Conservation (phyloP, 2,113 vertebrate genomes). For the Octodon degus region DNA sequence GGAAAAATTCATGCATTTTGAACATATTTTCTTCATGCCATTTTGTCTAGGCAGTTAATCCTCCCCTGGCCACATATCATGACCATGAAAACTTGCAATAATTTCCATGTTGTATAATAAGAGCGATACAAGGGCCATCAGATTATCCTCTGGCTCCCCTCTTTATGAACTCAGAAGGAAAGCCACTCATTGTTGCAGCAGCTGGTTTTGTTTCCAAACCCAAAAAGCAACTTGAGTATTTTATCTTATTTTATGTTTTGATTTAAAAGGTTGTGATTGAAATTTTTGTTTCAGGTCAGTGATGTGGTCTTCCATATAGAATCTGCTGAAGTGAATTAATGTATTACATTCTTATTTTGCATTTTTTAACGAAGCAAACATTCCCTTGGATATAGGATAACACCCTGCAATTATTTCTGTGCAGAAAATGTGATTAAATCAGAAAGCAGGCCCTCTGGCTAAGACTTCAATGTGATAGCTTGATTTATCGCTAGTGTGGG, state of each 20-base stretch:
- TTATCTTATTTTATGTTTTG: slow-evolving; percentile 74
- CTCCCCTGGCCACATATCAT: slow-evolving; percentile 57
- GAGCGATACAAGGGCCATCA: slow-evolving; percentile 68
- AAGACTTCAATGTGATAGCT: background rate
- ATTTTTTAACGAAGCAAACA: slow-evolving; percentile 18
- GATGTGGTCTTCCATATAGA: slow-evolving; percentile 23
- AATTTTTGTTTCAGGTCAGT: slow-evolving; percentile 53
- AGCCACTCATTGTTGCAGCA: slow-evolving; percentile 73
- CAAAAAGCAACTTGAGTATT: slow-evolving; percentile 73
- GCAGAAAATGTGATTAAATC: slow-evolving; percentile 25
- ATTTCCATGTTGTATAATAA: slow-evolving; percentile 76
- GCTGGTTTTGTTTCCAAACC: slow-evolving; percentile 82
- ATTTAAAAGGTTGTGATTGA: slow-evolving; percentile 64
- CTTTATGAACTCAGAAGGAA: slow-evolving; percentile 75
- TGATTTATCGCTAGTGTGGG: slow-evolving; percentile 14
- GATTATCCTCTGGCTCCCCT: slow-evolving; percentile 73
- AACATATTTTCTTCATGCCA: slow-evolving; percentile 62
- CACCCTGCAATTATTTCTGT: slow-evolving; percentile 33
- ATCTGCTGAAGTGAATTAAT: slow-evolving; percentile 31
- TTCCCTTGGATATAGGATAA: background rate
- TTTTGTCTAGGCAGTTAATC: slow-evolving; percentile 76
- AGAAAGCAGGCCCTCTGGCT: slow-evolving; percentile 12
- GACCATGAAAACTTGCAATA: slow-evolving; percentile 69
- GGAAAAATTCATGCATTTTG: slow-evolving; percentile 47
- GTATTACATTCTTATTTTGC: slow-evolving; percentile 60